These are phyloP conservation scores for Xylota segnis DNA, from an alignment of 2,888 invertebrate species.

Conservation along the genomic window DNA sequence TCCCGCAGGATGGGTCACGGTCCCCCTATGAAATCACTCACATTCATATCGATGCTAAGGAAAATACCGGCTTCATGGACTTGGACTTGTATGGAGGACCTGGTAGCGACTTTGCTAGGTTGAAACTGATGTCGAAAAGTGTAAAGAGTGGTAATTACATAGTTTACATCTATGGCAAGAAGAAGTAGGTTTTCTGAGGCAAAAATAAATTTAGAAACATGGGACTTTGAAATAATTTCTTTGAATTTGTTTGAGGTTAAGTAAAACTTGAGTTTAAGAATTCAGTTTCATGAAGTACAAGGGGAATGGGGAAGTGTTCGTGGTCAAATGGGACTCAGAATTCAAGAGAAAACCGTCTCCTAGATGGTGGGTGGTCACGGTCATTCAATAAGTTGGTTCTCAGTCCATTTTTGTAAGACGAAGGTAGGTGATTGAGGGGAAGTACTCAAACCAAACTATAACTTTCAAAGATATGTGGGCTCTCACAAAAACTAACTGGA, in stretches of 20 bases:
- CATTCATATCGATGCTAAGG: constrained; percentile 41
- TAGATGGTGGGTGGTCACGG: too few species aligned
- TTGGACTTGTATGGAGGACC: constrained; percentile 17
- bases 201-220: too few species aligned
- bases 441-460: too few species aligned
- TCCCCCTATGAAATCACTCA: constrained; percentile 44
- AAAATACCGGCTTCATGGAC: constrained; percentile 40
- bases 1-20: constrained; percentile 36
- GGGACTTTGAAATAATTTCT: too few species aligned
- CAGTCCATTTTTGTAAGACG: too few species aligned
- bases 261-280: neutral
- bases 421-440: too few species aligned
- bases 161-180: constrained; percentile 53
- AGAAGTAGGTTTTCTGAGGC: constrained; percentile 26
- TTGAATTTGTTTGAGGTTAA: neutral
- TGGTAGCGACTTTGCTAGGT: constrained; percentile 37
- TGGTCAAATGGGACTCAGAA: too few species aligned
- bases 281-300: neutral
- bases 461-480: too few species aligned
- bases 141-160: constrained; percentile 26
- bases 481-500: too few species aligned
- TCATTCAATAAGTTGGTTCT: too few species aligned
- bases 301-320: too few species aligned
- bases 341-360: too few species aligned
- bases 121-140: constrained; percentile 43